phyloP scores from a whole-genome alignment of 2,113 vertebrate species.

The Orthonyx spaldingii region DNA sequence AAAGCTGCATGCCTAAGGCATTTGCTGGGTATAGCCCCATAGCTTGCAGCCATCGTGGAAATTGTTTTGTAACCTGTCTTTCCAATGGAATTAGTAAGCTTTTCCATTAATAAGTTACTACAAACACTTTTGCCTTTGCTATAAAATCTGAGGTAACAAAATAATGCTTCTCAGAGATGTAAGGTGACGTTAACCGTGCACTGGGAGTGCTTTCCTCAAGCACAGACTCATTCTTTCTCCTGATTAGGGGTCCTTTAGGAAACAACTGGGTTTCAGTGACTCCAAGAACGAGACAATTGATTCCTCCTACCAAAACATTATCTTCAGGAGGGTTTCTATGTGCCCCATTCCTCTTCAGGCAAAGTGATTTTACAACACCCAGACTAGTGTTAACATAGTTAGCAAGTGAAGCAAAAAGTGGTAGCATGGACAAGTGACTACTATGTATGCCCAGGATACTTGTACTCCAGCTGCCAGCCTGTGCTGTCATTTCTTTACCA shows the following conservation, averaged over 20 bases:
- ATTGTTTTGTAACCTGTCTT: not conserved
- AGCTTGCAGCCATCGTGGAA: not conserved
- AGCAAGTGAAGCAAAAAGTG: not conserved
- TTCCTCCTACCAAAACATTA: not conserved
- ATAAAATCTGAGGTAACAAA: not conserved
- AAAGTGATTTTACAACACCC: not conserved
- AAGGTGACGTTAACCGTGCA: not conserved
- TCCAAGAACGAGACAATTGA: not conserved
- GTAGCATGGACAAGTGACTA: not conserved
- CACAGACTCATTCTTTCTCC: not conserved
- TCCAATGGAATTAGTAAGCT: not conserved
- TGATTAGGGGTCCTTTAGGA: not conserved
- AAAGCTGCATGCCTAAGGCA: not conserved
- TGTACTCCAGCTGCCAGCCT: not conserved
- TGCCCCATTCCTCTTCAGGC: not conserved
- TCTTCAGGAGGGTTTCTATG: not conserved
- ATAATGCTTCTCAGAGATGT: not conserved
- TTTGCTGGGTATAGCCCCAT: not conserved
- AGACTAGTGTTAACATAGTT: not conserved
- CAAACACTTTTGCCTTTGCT: not conserved
- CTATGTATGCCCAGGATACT: not conserved
- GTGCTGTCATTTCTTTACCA: not conserved
- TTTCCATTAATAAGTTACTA: not conserved
- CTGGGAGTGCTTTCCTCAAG: not conserved
- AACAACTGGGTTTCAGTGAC: not conserved